Evolutionary conservation across 2,888 invertebrate genomes (phyloP), one percentile per base, ranked within the genome.

Genomic region (Drosophila austrosaltans): DNA sequence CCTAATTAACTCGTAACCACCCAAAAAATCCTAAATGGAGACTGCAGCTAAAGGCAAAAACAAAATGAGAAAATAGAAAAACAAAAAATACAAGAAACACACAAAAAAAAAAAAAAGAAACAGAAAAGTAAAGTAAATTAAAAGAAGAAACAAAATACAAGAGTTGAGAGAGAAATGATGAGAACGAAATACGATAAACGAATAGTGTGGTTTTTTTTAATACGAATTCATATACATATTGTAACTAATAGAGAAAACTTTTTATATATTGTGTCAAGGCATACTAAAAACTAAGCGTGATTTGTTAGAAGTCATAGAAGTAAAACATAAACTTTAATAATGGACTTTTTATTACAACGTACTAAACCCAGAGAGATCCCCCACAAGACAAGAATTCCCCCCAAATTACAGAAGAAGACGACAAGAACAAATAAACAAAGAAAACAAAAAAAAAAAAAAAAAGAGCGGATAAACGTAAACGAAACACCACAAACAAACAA

Each of bases 1-100:
- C 81, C 81, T 81, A 81, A 84, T 84, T 77, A 85, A 85, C 83
- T 87, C 88, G 88, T 85, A 84, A 84, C 83, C 83, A 84, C 83
- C 83, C 83, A 87, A 81, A 87, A 71, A 71, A 84, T 85, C 85
- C 85, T 86, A 86, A 79, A 85, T 78, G 83, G 83, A 84, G 83
- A 84, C 83, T 84, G 83, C 83, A 75, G 75, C 75, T 74, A 75
- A 74, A 66, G 67, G 66, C 67, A 76, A 66, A 66, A 61, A 54
- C 16, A 68, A 64, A 48, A 48, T 48, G 48, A 48, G 48, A 62
- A 72, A 76, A 69, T 74, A 74, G 72, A 62, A 66, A 63, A 69
- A 56, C 73, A 78, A 76, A 68, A 59, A 48, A 48, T 22, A 20
- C n/a, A 48, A 84, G 85, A 84, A 87, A 87, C 85, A 87, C 66